phyloP scores from a whole-genome alignment of 2,888 invertebrate genomes.

The Scaptomyza polygonia region DNA sequence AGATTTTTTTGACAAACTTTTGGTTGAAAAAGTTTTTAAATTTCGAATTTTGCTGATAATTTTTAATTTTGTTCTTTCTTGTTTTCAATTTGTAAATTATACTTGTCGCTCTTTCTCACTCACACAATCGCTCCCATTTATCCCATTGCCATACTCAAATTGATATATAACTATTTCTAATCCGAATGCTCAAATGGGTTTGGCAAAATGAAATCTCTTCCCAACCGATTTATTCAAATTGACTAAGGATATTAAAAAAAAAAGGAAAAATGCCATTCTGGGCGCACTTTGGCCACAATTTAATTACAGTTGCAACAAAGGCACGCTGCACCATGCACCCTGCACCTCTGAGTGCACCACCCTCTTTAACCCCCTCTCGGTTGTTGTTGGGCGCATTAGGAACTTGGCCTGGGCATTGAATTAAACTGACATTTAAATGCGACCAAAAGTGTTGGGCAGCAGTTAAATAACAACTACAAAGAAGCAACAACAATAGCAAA shows the following conservation, averaged over 20 bases:
- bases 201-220: background rate
- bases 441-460: constrained; percentile 27
- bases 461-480: constrained; percentile 3
- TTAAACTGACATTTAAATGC: constrained; percentile 76
- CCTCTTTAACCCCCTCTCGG: background rate
- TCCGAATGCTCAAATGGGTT: constrained; percentile 10
- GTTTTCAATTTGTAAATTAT: background rate
- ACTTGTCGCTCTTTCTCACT: background rate
- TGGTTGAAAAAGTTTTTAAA: background rate
- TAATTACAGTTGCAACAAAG: constrained; percentile 73
- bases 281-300: constrained; percentile 69
- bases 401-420: constrained; percentile 67
- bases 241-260: constrained; percentile 39
- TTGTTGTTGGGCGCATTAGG: constrained; percentile 57
- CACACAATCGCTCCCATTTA: background rate
- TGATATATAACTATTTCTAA: constrained; percentile 12
- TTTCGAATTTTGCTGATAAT: too few species aligned
- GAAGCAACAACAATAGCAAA: constrained; percentile 29
- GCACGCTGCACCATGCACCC: background rate
- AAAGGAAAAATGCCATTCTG: constrained; percentile 13
- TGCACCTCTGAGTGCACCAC: background rate
- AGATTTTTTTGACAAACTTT: background rate
- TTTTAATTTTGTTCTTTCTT: background rate
- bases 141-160: background rate
- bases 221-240: constrained; percentile 27